These are phyloP conservation scores for Rousettus madagascariensis DNA, from an alignment of 2,797 vertebrate species.

Conservation along the genomic window DNA sequence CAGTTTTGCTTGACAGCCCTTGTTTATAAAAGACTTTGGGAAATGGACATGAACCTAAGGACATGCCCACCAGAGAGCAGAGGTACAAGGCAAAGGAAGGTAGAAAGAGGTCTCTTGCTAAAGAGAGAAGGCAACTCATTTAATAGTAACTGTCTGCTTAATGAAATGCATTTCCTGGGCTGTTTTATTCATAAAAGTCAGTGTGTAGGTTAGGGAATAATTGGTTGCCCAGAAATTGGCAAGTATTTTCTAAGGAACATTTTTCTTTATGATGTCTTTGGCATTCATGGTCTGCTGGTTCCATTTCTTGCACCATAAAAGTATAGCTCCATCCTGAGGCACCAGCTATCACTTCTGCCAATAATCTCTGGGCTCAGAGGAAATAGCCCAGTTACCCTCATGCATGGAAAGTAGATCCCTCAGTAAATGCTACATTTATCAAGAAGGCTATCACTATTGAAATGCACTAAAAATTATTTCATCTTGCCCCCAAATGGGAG, in stretches of 20 bases:
- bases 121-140: not conserved
- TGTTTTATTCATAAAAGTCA: conserved; percentile 66
- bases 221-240: conserved; percentile 56
- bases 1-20: not conserved
- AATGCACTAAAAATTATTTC: conserved; percentile 49
- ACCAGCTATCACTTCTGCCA: conserved; percentile 30
- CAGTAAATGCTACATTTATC: conserved; percentile 39
- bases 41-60: not conserved
- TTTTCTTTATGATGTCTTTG: conserved; percentile 53
- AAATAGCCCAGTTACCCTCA: not conserved
- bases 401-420: conserved; percentile 21
- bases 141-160: conserved; percentile 21
- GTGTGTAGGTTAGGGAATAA: conserved; percentile 46
- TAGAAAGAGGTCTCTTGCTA: not conserved
- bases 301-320: conserved; percentile 47
- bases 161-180: conserved; percentile 52
- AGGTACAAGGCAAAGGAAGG: not conserved
- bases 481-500: conserved; percentile 11
- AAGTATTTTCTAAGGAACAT: conserved; percentile 50
- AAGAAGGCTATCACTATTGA: conserved; percentile 12
- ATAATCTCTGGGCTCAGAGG: conserved; percentile 9
- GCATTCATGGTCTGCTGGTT: conserved; percentile 52
- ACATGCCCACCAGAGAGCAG: not conserved
- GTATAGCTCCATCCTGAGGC: conserved; percentile 30
- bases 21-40: not conserved